These are phyloP conservation scores for Rousettus madagascariensis DNA, from an alignment of 2,797 vertebrate species.

Conservation along the genomic window DNA sequence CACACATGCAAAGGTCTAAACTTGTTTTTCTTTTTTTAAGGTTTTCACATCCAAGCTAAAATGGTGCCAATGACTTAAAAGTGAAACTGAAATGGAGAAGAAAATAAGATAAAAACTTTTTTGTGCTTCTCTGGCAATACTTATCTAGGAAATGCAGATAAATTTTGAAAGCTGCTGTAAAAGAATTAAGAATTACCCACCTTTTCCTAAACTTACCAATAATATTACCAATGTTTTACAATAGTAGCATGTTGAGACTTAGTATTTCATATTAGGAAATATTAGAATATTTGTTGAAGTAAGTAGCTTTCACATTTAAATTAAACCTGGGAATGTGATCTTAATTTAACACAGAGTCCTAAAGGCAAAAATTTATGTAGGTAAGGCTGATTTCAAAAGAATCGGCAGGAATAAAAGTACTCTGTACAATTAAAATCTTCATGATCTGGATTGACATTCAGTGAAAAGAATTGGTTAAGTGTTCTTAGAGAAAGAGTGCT, in stretches of 20 bases:
- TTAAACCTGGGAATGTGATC: conserved; percentile 3
- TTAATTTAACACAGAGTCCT: background rate
- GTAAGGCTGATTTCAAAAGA: conserved; percentile 41
- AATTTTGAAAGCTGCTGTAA: conserved; percentile 39
- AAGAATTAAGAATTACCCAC: background rate
- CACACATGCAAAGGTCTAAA: background rate
- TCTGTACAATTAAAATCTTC: background rate
- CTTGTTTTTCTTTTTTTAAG: conserved; percentile 25
- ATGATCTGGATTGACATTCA: background rate
- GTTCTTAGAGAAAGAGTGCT: conserved; percentile 8
- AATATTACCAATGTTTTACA: conserved; percentile 36
- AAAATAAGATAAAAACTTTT: conserved; percentile 51
- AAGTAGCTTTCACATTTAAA: conserved; percentile 30
- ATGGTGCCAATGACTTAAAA: conserved; percentile 51
- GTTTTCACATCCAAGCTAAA: conserved; percentile 21
- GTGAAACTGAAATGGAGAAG: conserved; percentile 58
- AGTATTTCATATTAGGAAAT: conserved; percentile 20
- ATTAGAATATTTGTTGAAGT: conserved; percentile 29
- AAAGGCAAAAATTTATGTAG: conserved; percentile 8
- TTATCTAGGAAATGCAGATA: conserved; percentile 28
- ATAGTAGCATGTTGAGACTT: background rate
- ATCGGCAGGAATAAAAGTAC: background rate
- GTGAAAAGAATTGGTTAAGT: conserved; percentile 3
- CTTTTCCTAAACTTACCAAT: background rate
- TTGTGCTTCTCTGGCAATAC: conserved; percentile 10